Base-by-base conservation (phyloP, 2,888 invertebrate species). In the Agrenia bidenticulata region DNA sequence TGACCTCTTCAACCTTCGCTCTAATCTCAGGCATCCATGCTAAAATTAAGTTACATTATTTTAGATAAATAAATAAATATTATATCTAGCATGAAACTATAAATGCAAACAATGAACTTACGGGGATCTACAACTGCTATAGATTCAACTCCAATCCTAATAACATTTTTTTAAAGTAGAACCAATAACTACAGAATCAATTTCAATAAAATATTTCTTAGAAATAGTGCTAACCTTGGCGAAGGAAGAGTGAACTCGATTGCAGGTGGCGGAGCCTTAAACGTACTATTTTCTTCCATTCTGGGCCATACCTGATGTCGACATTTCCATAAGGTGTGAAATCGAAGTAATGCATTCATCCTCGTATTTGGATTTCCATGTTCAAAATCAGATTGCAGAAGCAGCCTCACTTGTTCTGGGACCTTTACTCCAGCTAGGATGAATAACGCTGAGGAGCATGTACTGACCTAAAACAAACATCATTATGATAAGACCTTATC, bases 241-340 rank as follows among this genome's bases (percentile, higher is more conserved):
- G 98, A 99, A 0, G 99, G 99, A 57, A 99, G 82, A 0, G 99
- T 99, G 79, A 99, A 99, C 79, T 99, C 99, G 67, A 99, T 99
- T 21, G 95, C 94, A 0, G 99, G 99, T 0, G 99, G 99, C 0
- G 98, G 97, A 1, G 99, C 96, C 83, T 98, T 99, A 80, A 99
- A 98, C 0, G 92, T 89, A 67, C 92, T 82, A 64, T 96, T 91
- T 78, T 98, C 98, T 80, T 99, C 99, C 97, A 99, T 96, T 65
- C 98, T 86, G 0, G 97, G 94, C 99, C 99, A 99, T 0, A 96
- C 95, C 84, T 99, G 99, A 79, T 94, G 96, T 1, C 99, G 86
- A 74, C 94, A 88, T 78, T 94, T 93, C 70, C 70, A 70, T 41
- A 70, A 27, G 2, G 66, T 67, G 56, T 70, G 70, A 42, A 76